A percentile compares a stretch with the other conserved stretches of the same genome.
Evolutionary conservation across 2,888 invertebrate species (phyloP).

Genomic region (Temnothorax unifasciatus): DNA sequence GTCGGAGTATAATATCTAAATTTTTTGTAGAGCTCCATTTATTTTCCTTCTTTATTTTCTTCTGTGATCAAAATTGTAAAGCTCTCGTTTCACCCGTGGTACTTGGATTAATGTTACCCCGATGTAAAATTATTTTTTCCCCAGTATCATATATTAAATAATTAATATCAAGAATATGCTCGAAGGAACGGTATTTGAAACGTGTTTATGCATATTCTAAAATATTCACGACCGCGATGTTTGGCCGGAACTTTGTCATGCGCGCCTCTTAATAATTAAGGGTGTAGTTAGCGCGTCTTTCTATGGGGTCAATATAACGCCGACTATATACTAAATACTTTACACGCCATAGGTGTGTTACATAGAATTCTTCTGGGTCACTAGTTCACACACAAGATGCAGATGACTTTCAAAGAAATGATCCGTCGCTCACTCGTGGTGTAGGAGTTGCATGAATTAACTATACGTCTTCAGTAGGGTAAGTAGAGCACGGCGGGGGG

Average conservation of each 20-base stretch:
- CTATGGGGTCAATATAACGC: constrained; percentile 15
- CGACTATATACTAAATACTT: constrained; percentile 45
- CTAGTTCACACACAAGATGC: constrained; percentile 50
- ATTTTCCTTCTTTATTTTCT: not conserved
- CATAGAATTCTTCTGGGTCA: constrained; percentile 47
- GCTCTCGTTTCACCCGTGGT: not conserved
- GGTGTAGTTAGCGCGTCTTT: constrained; percentile 12
- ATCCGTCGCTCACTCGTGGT: constrained; percentile 26
- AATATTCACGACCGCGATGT: constrained; percentile 21
- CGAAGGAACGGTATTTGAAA: not conserved
- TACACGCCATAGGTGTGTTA: constrained; percentile 1
- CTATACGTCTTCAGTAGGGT: constrained; percentile 18
- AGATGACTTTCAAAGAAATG: constrained; percentile 52
- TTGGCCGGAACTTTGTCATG: constrained; percentile 9
- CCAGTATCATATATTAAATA: not conserved
- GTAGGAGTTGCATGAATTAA: constrained; percentile 40
- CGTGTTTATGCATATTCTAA: not conserved
- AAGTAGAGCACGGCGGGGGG: constrained; percentile 18
- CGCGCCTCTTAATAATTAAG: constrained; percentile 29
- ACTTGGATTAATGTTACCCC: not conserved
- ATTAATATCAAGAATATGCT: not conserved
- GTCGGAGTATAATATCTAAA: not conserved
- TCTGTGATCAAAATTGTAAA: not conserved
- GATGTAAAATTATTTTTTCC: not conserved
- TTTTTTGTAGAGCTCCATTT: not conserved